Percentiles rank a stretch among this genome's conserved stretches.
Evolutionary conservation across 2,113 vertebrate genomes (phyloP).

Genomic region (Pipra filicauda): DNA sequence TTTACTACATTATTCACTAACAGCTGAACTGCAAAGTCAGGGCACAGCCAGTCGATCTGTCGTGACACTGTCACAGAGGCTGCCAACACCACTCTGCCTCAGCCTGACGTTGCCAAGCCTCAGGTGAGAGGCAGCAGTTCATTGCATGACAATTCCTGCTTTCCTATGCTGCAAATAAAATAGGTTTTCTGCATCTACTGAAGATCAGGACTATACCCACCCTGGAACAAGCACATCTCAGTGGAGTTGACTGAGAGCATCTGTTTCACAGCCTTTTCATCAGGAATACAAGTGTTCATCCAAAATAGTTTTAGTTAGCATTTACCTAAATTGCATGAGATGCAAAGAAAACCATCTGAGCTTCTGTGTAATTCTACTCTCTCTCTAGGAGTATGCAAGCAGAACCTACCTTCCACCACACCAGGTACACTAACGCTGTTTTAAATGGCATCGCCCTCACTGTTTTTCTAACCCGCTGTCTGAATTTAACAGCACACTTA

Average conservation of each 20-base stretch:
- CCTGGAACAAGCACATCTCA: background rate
- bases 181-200: background rate
- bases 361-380: background rate
- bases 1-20: background rate
- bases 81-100: background rate
- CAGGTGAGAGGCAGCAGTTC: background rate
- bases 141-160: background rate
- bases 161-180: background rate
- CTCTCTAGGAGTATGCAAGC: background rate
- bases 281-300: background rate
- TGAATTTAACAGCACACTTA: background rate
- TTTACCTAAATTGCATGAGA: background rate
- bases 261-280: background rate
- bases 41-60: background rate
- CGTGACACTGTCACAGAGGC: background rate
- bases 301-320: background rate
- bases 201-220: background rate
- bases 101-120: background rate
- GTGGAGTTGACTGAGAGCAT: background rate
- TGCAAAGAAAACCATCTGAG: background rate
- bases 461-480: background rate
- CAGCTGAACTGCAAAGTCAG: background rate
- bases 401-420: background rate
- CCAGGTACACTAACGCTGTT: background rate
- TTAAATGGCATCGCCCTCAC: background rate